Base-by-base conservation (phyloP, 2,888 invertebrate species). In the Microctonus brassicae region DNA sequence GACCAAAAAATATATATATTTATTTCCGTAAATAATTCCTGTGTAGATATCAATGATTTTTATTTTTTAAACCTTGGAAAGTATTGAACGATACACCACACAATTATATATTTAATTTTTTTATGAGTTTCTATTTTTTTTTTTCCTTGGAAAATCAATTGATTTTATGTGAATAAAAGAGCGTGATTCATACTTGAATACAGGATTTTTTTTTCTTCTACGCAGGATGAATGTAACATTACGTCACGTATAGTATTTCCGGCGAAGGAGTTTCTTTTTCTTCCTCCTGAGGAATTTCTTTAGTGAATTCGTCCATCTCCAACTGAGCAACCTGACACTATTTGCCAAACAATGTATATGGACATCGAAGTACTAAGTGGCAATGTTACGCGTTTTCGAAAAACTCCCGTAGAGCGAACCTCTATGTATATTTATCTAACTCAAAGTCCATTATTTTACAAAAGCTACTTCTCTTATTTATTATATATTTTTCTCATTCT, bases 301-400 rank as follows among this genome's bases (percentile, higher is more conserved):
- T 75, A 76, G 72, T 76, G 76, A 5, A 47, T 47, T 47, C 47
- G 20, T 17, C 77, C 77, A 77, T 62, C 73, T 74, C 78, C 75
- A 73, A 72, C 63, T 77, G 75, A 77, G 80, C 77, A 81, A 80
- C 75, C 82, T 80, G 82, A 82, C 81, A 81, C 81, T 82, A 80
- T 81, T 83, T 79, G 76, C 77, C 80, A 83, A 83, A 83, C 81
- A 82, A 82, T 82, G 75, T 76, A 70, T 66, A 65, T 67, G 74
- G 75, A 75, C 77, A 75, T 65, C 76, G 79, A 47, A 79, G 78
- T 80, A 81, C 80, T 81, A 80, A 83, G 82, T 81, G 80, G 80
- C 78, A 78, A 80, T 81, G 82, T 83, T 82, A 81, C 82, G 81
- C 81, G 79, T 81, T 82, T 82, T 81, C 77, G 77, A 78, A 79